Conservation (phyloP, 2,113 vertebrate species). For the Oreocharis arfaki region DNA sequence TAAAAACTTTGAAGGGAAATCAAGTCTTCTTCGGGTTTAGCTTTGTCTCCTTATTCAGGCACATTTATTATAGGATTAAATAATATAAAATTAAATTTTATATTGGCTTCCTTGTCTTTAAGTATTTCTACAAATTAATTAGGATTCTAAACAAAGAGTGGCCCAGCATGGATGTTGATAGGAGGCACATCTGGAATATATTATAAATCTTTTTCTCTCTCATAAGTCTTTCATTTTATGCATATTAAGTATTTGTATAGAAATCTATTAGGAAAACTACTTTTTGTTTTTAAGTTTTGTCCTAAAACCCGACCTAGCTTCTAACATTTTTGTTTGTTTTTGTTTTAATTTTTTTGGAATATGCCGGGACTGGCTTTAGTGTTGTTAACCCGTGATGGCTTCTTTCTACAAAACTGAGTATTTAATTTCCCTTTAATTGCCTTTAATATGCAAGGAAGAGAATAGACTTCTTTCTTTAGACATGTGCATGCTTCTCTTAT, state of each 20-base stretch:
- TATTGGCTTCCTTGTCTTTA: not conserved
- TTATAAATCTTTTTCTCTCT: not conserved
- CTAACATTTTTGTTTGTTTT: not conserved
- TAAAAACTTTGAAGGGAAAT: not conserved
- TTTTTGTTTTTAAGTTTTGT: not conserved
- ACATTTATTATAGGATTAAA: not conserved
- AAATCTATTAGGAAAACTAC: not conserved
- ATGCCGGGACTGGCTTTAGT: too few species aligned
- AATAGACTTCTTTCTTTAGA: not conserved
- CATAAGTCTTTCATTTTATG: accelerated
- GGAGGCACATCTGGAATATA: not conserved
- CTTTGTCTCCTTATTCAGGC: not conserved
- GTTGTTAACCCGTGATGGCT: not conserved
- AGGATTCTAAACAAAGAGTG: not conserved
- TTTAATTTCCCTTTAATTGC: not conserved
- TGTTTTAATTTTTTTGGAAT: not conserved
- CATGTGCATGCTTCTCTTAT: accelerated
- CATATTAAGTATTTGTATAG: not conserved
- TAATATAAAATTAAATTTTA: not conserved
- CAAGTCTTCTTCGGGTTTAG: not conserved
- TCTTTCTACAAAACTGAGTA: not conserved
- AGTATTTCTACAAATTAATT: not conserved
- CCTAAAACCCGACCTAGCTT: not conserved
- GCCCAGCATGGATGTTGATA: not conserved
- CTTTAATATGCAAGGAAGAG: not conserved